These are phyloP conservation scores for Sebastes wilsoni DNA, from an alignment of 2,797 vertebrate genomes.

Conservation along the genomic window DNA sequence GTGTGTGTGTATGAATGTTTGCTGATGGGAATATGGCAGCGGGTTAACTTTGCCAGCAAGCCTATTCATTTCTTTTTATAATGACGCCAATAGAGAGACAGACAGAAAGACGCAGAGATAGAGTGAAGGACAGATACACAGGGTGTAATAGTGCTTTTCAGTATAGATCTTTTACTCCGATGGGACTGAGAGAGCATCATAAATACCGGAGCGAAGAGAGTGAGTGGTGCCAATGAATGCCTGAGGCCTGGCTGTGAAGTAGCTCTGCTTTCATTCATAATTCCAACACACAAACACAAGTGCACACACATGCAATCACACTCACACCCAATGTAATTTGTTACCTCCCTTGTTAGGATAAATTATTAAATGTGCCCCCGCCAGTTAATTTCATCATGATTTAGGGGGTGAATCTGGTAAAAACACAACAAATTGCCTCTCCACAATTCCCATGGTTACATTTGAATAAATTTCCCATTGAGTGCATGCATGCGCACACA, in stretches of 20 bases:
- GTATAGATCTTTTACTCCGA: neutral
- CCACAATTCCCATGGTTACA: conserved; percentile 14
- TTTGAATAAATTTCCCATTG: conserved; percentile 38
- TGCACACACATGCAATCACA: neutral
- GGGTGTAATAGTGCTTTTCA: neutral
- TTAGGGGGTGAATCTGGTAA: conserved; percentile 28
- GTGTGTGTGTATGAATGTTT: conserved; percentile 13
- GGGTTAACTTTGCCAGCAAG: conserved; percentile 43
- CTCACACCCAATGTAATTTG: neutral
- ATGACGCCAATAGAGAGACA: conserved; percentile 14
- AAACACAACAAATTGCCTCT: conserved; percentile 40
- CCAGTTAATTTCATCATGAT: conserved; percentile 44
- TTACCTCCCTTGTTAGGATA: conserved; percentile 18
- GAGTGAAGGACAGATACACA: neutral
- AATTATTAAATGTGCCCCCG: conserved; percentile 23
- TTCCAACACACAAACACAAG: neutral
- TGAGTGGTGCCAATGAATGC: neutral
- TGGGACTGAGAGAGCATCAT: neutral
- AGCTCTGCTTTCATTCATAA: neutral
- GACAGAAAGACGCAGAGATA: conserved; percentile 1
- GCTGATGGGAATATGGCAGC: conserved; percentile 44
- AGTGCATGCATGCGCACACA: neutral
- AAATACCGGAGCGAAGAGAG: neutral
- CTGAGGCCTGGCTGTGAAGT: neutral
- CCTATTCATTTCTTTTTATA: conserved; percentile 30